Evolutionary conservation across 2,113 vertebrate species (phyloP).

Genomic region (Thryonomys swinderianus): DNA sequence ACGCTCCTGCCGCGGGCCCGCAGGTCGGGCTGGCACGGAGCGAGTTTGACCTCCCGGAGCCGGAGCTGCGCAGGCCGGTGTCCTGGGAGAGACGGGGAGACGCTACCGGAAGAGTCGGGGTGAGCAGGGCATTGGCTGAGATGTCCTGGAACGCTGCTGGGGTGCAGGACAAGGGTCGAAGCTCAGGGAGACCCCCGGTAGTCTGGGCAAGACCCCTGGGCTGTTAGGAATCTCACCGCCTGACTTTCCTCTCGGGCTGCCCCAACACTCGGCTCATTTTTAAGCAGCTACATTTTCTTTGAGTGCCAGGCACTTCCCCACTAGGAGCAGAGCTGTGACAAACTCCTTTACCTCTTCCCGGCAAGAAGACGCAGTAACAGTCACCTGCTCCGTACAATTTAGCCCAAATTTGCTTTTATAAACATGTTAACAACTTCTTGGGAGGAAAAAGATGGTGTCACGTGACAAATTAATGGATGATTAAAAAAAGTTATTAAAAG

Average conservation of each 20-base stretch:
- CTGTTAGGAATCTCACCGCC: neutral
- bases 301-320: neutral
- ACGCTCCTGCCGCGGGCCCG: neutral
- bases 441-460: neutral
- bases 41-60: too few relatives aligned
- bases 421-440: neutral
- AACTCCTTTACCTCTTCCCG: neutral
- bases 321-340: neutral
- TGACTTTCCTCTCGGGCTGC: neutral
- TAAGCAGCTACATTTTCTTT: neutral
- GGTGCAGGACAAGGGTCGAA: neutral
- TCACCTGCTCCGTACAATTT: neutral
- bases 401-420: neutral
- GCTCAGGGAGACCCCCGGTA: neutral
- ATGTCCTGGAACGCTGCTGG: conserved; percentile 5
- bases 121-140: too few relatives aligned
- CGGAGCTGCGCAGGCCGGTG: neutral
- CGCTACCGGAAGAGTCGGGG: too few relatives aligned
- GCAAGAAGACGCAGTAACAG: neutral
- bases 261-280: neutral
- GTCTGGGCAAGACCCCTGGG: neutral
- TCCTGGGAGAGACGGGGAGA: neutral
- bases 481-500: neutral
- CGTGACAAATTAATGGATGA: neutral
- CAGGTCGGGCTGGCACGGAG: neutral